A percentile compares a stretch with the other conserved stretches of the same genome.
These are phyloP conservation scores for Dermolepida albohirtum DNA, from an alignment of 2,888 invertebrate species.

Conservation along the genomic window DNA sequence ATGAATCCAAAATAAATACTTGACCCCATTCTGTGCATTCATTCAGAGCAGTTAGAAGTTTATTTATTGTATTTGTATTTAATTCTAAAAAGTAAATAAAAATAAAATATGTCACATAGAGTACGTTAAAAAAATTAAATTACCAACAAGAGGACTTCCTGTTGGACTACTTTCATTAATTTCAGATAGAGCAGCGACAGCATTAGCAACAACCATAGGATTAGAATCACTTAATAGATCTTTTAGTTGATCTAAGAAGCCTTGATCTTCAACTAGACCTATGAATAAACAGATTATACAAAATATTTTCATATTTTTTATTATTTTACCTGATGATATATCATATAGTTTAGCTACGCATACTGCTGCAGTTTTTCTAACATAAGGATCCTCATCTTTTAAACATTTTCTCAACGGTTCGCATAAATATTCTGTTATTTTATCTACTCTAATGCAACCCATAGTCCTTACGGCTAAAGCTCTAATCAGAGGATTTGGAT, in stretches of 20 bases:
- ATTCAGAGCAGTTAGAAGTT: conserved; percentile 96
- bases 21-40: conserved; percentile 99
- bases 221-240: conserved; percentile 98
- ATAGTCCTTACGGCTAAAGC: conserved; percentile 98
- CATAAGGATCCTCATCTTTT: conserved; percentile 97
- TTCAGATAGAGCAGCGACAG: conserved; percentile 97
- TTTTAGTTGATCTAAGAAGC: conserved; percentile 95
- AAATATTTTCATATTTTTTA: neutral
- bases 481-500: conserved; percentile 98
- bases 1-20: conserved; percentile 97
- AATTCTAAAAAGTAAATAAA: conserved; percentile 73
- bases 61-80: conserved; percentile 98
- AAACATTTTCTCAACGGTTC: conserved; percentile 96
- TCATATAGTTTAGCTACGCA: conserved; percentile 99
- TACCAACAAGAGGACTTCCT: conserved; percentile 90
- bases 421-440: conserved; percentile 99
- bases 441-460: conserved; percentile 99
- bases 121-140: conserved; percentile 49
- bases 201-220: conserved; percentile 99
- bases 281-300: conserved; percentile 31
- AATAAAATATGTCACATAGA: neutral
- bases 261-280: conserved; percentile 79
- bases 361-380: conserved; percentile 98
- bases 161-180: conserved; percentile 97
- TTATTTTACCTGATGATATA: conserved; percentile 76